Base-by-base conservation (phyloP, 2,113 vertebrate species). In the Hydrolagus affinis region DNA sequence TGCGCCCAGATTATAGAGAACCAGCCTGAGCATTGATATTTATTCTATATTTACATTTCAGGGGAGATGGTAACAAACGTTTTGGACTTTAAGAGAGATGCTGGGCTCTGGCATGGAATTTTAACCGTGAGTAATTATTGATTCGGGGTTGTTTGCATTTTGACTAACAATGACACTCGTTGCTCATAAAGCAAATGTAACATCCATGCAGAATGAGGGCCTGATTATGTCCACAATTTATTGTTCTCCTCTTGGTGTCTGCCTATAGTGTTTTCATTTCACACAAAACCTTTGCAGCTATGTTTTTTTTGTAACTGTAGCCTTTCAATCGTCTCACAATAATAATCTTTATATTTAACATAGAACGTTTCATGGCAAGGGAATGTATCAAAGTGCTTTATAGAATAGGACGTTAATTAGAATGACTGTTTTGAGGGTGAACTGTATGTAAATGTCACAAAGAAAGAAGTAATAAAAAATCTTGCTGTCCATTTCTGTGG, bases 1-100 rank as follows among this genome's bases (percentile, higher is more conserved):
- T 3, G 44, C 6, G 44, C 6, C 1, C 44, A 44, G 44, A 44
- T 44, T 44, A 44, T 44, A 44, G 44, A 3, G 2, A 6, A 44
- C 44, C 44, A 44, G 44, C 44, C 44, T 44, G 44, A 44, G 44
- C 44, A 44, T 1, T 44, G 44, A 44, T 44, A 44, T 44, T 30
- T 71, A 19, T 71, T 74, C 69, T 59, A 28, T 9, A 72, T 70
- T 85, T 85, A 19, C 59, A 57, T 85, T 86, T n/a, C 91, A 98
- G 97, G 94, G 72, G 97, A 99, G 90, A 96, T 94, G 9, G 91
- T 98, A 86, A 97, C 95, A 83, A 98, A 98, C 44, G 97, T 99
- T 78, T 90, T 99, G 92, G 97, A 99, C 92, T 98, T 99, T 92
- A 99, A 99, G 89, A 94, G 97, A 89, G 97, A 98, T 72, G 96